A percentile compares a stretch with the other conserved stretches of the same genome.
phyloP scores from a whole-genome alignment of 2,797 vertebrate species.

The Podarcis siculus region DNA sequence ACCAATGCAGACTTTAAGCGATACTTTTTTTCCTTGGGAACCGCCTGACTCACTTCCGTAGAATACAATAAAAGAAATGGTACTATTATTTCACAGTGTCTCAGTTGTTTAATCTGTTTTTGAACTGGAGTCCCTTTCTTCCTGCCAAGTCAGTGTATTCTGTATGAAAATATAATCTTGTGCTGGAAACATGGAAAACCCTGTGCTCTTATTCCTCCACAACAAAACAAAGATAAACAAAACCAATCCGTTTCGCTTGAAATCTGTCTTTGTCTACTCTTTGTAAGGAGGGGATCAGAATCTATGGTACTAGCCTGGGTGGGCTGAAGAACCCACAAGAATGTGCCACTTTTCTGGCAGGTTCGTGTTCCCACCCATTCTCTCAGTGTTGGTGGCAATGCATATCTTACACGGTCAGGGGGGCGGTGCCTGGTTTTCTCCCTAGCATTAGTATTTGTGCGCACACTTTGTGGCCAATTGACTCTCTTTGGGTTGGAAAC shows the following conservation, averaged over 20 bases:
- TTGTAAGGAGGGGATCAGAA: not conserved
- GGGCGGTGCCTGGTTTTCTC: no score
- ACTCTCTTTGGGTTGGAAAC: not conserved
- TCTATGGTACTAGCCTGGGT: not conserved
- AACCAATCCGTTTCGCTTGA: no score
- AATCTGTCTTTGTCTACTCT: not conserved
- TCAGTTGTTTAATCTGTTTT: not conserved
- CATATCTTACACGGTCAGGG: not conserved
- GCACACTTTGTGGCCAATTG: no score
- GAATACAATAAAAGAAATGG: not conserved
- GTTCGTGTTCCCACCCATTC: not conserved
- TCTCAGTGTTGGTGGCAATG: no score
- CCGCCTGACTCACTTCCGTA: not conserved
- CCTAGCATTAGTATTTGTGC: not conserved
- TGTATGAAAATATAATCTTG: not conserved
- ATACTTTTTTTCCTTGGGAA: not conserved
- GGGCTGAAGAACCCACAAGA: not conserved
- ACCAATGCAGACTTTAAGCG: not conserved
- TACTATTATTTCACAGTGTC: not conserved
- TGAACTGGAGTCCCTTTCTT: not conserved
- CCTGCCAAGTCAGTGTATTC: not conserved
- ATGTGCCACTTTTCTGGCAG: not conserved
- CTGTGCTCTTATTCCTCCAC: not conserved
- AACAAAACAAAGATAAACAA: not conserved
- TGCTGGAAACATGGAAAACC: not conserved